phyloP scores from a whole-genome alignment of 2,113 vertebrate species.

The Hippocampus zosterae region DNA sequence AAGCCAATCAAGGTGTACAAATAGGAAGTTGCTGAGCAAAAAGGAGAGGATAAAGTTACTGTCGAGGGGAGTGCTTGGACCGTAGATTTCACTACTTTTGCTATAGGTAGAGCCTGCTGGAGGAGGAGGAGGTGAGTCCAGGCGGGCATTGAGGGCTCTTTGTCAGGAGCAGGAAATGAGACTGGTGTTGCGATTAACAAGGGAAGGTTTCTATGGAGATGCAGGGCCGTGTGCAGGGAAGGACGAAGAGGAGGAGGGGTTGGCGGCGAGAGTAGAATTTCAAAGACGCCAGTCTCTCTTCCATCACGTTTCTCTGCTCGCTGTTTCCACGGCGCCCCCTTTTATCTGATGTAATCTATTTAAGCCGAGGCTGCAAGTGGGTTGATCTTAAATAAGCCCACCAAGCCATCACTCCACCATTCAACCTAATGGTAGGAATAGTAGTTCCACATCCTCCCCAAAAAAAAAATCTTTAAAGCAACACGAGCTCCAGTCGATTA shows the following conservation, averaged over 20 bases:
- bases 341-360: slow-evolving; percentile 64
- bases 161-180: slow-evolving; percentile 73
- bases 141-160: slow-evolving; percentile 64
- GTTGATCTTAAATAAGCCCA: slow-evolving; percentile 39
- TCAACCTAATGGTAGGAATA: slow-evolving; percentile 6
- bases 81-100: slow-evolving; percentile 17
- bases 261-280: slow-evolving; percentile 70
- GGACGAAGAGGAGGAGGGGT: slow-evolving; percentile 54
- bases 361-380: slow-evolving; percentile 39
- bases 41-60: slow-evolving; percentile 11
- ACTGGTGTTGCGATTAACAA: slow-evolving; percentile 73
- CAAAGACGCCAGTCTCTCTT: slow-evolving; percentile 66
- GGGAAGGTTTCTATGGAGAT: slow-evolving; percentile 73
- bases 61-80: slow-evolving; percentile 35
- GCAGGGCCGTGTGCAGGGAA: slow-evolving; percentile 67
- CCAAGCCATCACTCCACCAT: slow-evolving; percentile 10
- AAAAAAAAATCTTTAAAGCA: slow-evolving; percentile 3
- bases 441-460: slow-evolving; percentile 34
- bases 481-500: slow-evolving; percentile 9
- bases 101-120: slow-evolving; percentile 36
- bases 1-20: background rate
- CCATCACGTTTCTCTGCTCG: slow-evolving; percentile 48
- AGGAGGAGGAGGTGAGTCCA: slow-evolving; percentile 47
- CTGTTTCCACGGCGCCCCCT: slow-evolving; percentile 35
- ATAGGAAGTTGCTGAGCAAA: slow-evolving; percentile 6